Evolutionary conservation across 2,113 vertebrate genomes (phyloP).

Genomic region (Athene noctua): DNA sequence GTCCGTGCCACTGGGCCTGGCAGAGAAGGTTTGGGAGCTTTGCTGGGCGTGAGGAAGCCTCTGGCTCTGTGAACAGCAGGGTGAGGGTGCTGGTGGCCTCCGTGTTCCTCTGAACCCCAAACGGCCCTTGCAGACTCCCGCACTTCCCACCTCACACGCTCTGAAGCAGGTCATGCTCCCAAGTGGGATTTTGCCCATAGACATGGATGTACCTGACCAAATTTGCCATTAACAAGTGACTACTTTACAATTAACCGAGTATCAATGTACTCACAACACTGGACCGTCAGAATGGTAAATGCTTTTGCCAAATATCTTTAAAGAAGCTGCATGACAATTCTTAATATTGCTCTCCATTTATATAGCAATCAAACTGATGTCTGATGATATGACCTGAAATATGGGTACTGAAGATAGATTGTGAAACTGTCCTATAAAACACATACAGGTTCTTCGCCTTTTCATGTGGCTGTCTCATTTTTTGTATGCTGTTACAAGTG

Average conservation of each 20-base stretch:
- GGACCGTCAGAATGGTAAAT: not conserved
- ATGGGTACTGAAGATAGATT: not conserved
- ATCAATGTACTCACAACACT: not conserved
- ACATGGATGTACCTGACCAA: not conserved
- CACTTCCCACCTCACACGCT: not conserved
- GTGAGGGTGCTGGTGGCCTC: not conserved
- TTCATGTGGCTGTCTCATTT: not conserved
- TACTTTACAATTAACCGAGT: not conserved
- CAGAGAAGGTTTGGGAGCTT: not conserved
- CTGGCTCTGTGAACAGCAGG: not conserved
- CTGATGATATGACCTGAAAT: not conserved
- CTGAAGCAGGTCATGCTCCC: not conserved
- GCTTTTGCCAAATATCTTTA: not conserved
- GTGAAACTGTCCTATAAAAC: not conserved
- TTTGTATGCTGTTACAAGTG: not conserved
- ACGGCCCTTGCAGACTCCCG: not conserved
- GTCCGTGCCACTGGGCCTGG: fast-evolving
- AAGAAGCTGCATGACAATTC: not conserved
- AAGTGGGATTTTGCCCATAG: not conserved
- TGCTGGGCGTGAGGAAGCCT: not conserved
- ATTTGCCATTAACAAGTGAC: not conserved
- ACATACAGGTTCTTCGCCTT: not conserved
- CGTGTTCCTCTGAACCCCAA: not conserved
- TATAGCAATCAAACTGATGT: not conserved
- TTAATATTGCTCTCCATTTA: not conserved